Evolutionary conservation across 2,888 invertebrate genomes (phyloP).

Genomic region (Sceliomorpha sp.): DNA sequence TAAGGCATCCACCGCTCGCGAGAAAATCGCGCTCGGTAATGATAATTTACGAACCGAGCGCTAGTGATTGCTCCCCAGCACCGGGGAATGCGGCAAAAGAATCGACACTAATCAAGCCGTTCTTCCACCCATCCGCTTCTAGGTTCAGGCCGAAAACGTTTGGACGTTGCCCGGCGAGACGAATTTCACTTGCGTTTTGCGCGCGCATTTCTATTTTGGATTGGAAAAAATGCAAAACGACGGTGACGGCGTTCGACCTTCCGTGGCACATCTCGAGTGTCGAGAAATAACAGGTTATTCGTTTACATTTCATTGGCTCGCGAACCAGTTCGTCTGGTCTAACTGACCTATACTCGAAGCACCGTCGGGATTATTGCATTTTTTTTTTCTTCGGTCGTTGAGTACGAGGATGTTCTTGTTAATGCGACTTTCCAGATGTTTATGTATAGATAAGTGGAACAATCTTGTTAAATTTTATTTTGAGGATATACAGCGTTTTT

Average conservation of each 20-base stretch:
- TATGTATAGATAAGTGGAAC: too few species aligned
- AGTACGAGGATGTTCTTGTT: background rate
- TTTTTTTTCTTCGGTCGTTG: conserved; percentile 5
- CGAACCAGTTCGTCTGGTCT: conserved; percentile 69
- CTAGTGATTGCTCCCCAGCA: conserved; percentile 30
- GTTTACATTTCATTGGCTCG: conserved; percentile 63
- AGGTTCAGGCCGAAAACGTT: too few species aligned
- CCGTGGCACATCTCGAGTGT: conserved; percentile 24
- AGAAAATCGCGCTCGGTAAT: conserved; percentile 27
- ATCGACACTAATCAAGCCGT: conserved; percentile 24
- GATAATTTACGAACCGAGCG: conserved; percentile 42
- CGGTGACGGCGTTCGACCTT: conserved; percentile 9
- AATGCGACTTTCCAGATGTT: too few species aligned
- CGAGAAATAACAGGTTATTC: conserved; percentile 63
- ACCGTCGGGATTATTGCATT: background rate
- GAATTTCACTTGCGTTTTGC: too few species aligned
- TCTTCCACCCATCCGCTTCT: conserved; percentile 3
- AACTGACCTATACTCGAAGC: conserved; percentile 68
- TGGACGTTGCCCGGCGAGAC: too few species aligned
- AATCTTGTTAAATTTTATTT: too few species aligned
- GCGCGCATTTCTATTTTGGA: background rate
- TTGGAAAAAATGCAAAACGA: background rate
- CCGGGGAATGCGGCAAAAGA: conserved; percentile 29
- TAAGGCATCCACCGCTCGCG: conserved; percentile 26
- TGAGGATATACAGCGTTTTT: too few species aligned